Conservation (phyloP, 2,113 vertebrate genomes). For the Xenotilapia caudafasciata region DNA sequence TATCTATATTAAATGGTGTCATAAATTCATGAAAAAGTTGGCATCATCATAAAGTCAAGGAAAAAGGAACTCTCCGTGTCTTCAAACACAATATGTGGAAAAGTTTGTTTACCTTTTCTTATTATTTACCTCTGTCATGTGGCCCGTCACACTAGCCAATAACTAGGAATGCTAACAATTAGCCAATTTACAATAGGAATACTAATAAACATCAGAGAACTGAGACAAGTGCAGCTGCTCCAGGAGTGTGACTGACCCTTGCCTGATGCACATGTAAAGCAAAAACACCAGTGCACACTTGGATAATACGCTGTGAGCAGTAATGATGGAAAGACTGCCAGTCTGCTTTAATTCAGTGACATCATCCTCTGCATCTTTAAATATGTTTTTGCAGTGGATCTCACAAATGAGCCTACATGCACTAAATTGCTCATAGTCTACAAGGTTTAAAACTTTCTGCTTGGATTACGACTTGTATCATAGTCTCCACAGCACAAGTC, state of each 20-base stretch:
- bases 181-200: background rate
- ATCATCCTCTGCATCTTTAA: background rate
- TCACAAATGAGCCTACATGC: background rate
- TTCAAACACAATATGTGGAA: background rate
- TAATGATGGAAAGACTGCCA: background rate
- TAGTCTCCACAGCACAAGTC: conserved; percentile 19
- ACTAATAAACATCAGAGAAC: background rate
- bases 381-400: background rate
- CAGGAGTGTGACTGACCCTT: conserved; percentile 7
- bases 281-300: background rate
- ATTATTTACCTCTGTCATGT: background rate
- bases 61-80: background rate
- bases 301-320: background rate
- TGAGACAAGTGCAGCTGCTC: background rate
- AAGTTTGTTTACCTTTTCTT: background rate
- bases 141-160: background rate
- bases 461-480: background rate
- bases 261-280: background rate
- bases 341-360: background rate
- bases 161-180: background rate
- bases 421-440: background rate
- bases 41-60: background rate
- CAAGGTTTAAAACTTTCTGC: background rate
- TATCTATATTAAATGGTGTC: background rate
- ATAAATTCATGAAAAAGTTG: background rate